phyloP scores from a whole-genome alignment of 37 sponge, comb jelly and placozoan species.

The Cliona cf. orientalis region DNA sequence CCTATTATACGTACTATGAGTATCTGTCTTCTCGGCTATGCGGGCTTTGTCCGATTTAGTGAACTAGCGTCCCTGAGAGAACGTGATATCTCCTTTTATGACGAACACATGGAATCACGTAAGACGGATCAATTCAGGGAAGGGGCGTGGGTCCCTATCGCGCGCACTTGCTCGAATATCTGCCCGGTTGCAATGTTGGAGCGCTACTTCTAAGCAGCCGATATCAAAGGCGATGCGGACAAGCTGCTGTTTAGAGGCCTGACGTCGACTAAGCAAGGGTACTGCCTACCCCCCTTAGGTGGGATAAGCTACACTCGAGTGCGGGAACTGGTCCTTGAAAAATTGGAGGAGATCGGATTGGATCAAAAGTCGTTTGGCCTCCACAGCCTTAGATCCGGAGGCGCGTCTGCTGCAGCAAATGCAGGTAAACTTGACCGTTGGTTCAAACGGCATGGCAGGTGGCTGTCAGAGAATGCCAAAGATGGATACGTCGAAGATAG shows the following conservation, averaged over 20 bases:
- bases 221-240: not conserved
- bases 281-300: slow-evolving; percentile 1
- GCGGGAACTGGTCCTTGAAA: no score
- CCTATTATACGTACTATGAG: no score
- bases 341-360: no score
- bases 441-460: slow-evolving; percentile 23
- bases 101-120: slow-evolving; percentile 14
- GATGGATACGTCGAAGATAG: no score
- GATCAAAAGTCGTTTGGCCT: slow-evolving; percentile 26
- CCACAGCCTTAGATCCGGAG: slow-evolving; percentile 44
- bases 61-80: slow-evolving; percentile 4
- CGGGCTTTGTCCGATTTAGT: slow-evolving; percentile 13
- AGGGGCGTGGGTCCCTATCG: no score
- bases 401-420: slow-evolving; percentile 46
- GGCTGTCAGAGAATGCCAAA: no score
- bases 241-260: slow-evolving; percentile 14
- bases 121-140: slow-evolving; percentile 45
- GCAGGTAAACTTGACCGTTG: slow-evolving; percentile 34
- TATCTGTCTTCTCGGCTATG: slow-evolving; percentile 12
- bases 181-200: no score
- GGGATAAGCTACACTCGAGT: no score
- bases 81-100: slow-evolving; percentile 1
- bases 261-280: slow-evolving; percentile 9
- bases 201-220: not conserved
- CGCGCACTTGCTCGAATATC: no score